Percentiles rank a stretch among this genome's conserved stretches.
These are phyloP conservation scores for Xiphorhynchus erythropygius DNA, from an alignment of 2,797 vertebrate species.

Conservation along the genomic window DNA sequence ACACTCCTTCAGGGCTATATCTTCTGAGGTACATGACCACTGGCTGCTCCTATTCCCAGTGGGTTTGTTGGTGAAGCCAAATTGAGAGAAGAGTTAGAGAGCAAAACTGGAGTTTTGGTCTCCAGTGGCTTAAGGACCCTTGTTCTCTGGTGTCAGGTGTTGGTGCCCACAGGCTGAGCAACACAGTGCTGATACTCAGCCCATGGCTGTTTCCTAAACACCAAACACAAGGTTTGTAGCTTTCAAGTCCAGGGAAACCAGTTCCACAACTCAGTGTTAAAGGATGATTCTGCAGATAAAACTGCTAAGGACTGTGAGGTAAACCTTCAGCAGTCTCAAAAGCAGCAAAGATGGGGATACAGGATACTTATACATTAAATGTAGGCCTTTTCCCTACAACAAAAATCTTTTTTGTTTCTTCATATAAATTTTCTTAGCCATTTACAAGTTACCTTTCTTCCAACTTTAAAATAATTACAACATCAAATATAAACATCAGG, in stretches of 20 bases:
- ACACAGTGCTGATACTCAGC: not conserved
- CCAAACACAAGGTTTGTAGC: not conserved
- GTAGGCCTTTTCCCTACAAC: not conserved
- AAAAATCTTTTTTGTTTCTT: not conserved
- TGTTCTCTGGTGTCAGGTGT: not conserved
- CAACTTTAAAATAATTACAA: not conserved
- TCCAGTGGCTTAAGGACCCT: not conserved
- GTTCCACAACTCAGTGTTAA: not conserved
- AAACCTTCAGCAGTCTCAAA: not conserved
- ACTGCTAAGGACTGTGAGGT: not conserved
- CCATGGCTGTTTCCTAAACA: not conserved
- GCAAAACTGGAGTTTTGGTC: not conserved
- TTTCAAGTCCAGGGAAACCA: not conserved
- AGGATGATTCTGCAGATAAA: not conserved
- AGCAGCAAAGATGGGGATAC: rapidly evolving
- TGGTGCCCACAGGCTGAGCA: rapidly evolving
- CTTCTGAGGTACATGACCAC: not conserved
- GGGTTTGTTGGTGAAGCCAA: not conserved
- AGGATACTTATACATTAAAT: not conserved
- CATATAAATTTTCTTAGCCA: not conserved
- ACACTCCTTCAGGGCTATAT: rapidly evolving
- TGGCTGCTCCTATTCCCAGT: not conserved
- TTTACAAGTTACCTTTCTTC: not conserved
- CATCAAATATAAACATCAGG: not conserved
- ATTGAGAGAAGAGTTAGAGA: not conserved